These are phyloP conservation scores for Spodoptera litura DNA, from an alignment of 1,140 invertebrate species.

Conservation along the genomic window DNA sequence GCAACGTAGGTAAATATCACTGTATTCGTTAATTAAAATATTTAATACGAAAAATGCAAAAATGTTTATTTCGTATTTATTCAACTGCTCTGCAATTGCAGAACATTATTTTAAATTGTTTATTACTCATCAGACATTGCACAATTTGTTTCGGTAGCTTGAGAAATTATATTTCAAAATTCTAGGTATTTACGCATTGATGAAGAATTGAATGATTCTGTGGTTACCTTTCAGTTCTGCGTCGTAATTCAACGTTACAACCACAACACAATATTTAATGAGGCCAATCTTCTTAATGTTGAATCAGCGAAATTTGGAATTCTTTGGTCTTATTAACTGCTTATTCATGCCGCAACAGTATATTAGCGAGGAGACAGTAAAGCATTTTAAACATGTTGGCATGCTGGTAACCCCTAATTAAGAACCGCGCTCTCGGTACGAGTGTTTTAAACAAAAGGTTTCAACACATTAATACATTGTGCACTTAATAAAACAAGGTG, in stretches of 20 bases:
- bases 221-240: not conserved
- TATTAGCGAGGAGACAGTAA: conserved; percentile 22
- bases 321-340: not conserved
- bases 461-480: conserved; percentile 64
- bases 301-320: conserved; percentile 7
- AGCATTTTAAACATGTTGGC: conserved; percentile 35
- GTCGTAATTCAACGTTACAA: not conserved
- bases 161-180: not conserved
- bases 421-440: conserved; percentile 36
- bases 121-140: not conserved
- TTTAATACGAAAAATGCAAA: not conserved
- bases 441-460: conserved; percentile 66
- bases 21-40: not conserved
- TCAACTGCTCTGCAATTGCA: not conserved
- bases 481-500: conserved; percentile 67
- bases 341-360: conserved; percentile 34
- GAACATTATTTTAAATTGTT: not conserved
- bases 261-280: not conserved
- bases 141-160: not conserved
- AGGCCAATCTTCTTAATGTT: not conserved
- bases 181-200: not conserved
- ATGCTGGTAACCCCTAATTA: conserved; percentile 36
- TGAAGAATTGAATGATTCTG: not conserved
- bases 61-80: not conserved
- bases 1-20: not conserved